Evolutionary conservation across 1,140 invertebrate genomes (phyloP).

Genomic region (Phymorhynchus buccinoides): DNA sequence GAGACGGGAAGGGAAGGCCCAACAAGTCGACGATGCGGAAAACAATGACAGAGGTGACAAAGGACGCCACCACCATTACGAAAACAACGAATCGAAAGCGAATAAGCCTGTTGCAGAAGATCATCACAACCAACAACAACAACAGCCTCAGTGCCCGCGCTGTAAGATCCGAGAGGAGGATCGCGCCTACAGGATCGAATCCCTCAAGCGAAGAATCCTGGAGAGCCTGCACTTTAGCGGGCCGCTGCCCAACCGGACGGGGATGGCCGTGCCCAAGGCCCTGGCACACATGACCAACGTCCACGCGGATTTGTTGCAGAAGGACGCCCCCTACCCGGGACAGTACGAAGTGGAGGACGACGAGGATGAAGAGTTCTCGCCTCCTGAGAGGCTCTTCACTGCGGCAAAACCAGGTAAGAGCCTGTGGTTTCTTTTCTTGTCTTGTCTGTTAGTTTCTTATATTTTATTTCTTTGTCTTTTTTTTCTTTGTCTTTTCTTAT

Average conservation of each 20-base stretch:
- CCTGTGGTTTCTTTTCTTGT: not conserved
- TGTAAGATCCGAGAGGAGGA: conserved; percentile 28
- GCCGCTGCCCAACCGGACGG: conserved; percentile 27
- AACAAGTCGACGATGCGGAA: not conserved
- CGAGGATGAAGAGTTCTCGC: conserved; percentile 31
- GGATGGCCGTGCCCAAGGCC: conserved; percentile 28
- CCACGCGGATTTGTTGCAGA: not conserved
- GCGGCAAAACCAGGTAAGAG: conserved; percentile 32
- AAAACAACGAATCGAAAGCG: not conserved
- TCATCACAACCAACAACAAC: not conserved
- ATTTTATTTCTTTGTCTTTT: not conserved
- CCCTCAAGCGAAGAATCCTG: conserved; percentile 30
- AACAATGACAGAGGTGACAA: too few species aligned
- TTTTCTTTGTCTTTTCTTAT: not conserved
- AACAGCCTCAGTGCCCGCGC: not conserved
- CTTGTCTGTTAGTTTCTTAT: not conserved
- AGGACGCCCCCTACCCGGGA: conserved; percentile 15
- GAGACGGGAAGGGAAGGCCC: not conserved
- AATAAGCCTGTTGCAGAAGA: not conserved
- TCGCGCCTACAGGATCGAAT: conserved; percentile 16
- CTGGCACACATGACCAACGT: conserved; percentile 12
- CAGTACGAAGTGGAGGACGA: not conserved
- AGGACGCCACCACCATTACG: not conserved
- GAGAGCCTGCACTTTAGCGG: conserved; percentile 20
- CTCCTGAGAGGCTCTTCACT: conserved; percentile 34